Evolutionary conservation across 30 jellyfish, hydroid and myxozoan genomes (phyloP).

Genomic region (Aurelia sp.): DNA sequence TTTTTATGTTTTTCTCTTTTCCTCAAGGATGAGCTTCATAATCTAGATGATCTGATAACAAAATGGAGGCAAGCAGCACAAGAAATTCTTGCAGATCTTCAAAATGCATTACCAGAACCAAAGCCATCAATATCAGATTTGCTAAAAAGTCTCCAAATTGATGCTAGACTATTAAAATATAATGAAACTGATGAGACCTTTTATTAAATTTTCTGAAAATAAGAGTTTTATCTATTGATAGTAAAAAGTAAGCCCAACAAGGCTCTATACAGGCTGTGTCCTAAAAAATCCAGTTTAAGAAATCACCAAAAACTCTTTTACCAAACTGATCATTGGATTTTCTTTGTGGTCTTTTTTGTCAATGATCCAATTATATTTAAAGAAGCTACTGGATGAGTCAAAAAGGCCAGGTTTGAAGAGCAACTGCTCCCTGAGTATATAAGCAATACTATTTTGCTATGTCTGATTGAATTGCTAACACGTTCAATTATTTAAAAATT

Average conservation of each 20-base stretch:
- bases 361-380: no score
- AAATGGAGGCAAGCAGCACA: conserved; percentile 68
- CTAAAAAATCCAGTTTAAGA: no score
- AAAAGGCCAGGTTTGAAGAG: no score
- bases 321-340: no score
- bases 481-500: no score
- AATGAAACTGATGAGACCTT: conserved; percentile 41
- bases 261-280: neutral
- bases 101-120: conserved; percentile 62
- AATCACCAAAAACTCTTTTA: neutral
- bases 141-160: conserved; percentile 32
- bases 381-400: no score
- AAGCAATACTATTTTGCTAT: no score
- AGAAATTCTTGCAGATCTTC: conserved; percentile 52
- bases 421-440: no score
- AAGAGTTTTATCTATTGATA: no score
- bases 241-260: neutral
- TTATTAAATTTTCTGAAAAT: neutral
- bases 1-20: neutral
- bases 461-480: no score
- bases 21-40: conserved; percentile 48
- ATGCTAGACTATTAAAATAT: conserved; percentile 5
- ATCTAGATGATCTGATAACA: conserved; percentile 35
- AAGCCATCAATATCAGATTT: conserved; percentile 50
- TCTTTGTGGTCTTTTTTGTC: no score